These are phyloP conservation scores for Amiota mariae DNA, from an alignment of 2,888 invertebrate species.

Conservation along the genomic window DNA sequence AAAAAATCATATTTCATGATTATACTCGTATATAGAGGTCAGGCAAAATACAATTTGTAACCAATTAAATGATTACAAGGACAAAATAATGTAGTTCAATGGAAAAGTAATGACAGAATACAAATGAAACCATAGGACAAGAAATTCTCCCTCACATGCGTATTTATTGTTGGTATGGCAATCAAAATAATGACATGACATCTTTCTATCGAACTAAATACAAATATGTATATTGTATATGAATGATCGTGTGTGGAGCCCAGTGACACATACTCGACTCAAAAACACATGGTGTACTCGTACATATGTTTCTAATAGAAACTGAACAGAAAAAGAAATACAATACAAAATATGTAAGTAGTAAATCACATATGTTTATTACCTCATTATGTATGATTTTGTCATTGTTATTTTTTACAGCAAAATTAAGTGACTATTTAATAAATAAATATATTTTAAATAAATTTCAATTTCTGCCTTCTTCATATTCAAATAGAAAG, in stretches of 20 bases:
- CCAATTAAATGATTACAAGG: conserved; percentile 64
- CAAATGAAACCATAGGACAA: neutral
- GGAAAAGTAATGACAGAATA: conserved; percentile 37
- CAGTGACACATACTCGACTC: neutral
- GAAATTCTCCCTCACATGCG: neutral
- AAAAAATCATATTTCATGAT: conserved; percentile 18
- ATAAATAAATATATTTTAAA: too few species aligned
- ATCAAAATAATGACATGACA: neutral
- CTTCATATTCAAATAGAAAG: too few species aligned
- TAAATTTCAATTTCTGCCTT: too few species aligned
- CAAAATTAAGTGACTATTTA: too few species aligned
- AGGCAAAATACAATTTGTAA: conserved; percentile 65
- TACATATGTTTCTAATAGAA: neutral
- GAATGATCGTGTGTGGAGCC: neutral
- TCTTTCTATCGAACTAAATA: neutral
- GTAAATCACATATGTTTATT: too few species aligned
- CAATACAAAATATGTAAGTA: too few species aligned
- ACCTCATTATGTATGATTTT: too few species aligned
- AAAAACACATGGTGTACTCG: neutral
- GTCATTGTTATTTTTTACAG: too few species aligned
- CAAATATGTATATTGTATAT: neutral
- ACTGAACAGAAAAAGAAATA: too few species aligned
- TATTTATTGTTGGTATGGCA: conserved; percentile 7
- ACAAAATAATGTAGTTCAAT: conserved; percentile 60
- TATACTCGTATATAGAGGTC: conserved; percentile 27